phyloP scores from a whole-genome alignment of 2,888 invertebrate species.

The Resseliella maxima region DNA sequence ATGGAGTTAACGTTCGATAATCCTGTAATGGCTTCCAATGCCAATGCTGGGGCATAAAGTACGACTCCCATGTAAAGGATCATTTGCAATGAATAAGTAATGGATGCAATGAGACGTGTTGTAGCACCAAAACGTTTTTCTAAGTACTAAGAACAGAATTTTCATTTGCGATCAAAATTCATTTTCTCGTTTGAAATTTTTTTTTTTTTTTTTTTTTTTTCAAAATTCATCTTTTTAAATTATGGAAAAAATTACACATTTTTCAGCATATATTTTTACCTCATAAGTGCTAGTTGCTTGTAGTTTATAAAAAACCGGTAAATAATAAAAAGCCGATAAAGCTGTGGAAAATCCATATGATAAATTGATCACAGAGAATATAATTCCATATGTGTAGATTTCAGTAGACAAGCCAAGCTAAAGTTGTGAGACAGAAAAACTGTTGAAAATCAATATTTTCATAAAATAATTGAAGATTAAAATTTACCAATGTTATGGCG shows the following conservation, averaged over 20 bases:
- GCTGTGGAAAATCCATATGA: conserved; percentile 83
- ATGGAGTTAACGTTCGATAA: conserved; percentile 79
- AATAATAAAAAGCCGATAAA: conserved; percentile 79
- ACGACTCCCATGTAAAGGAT: conserved; percentile 91
- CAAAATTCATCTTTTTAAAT: no score
- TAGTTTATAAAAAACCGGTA: conserved; percentile 87
- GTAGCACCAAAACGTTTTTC: conserved; percentile 85
- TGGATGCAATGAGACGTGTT: conserved; percentile 81
- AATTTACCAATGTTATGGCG: conserved; percentile 76
- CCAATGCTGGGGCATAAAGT: conserved; percentile 92
- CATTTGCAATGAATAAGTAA: conserved; percentile 90
- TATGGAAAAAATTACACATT: no score
- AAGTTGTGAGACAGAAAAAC: background rate
- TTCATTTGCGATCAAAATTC: background rate
- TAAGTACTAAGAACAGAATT: conserved; percentile 75
- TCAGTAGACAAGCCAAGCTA: conserved; percentile 84
- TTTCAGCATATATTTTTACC: conserved; percentile 69
- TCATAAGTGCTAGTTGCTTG: conserved; percentile 90
- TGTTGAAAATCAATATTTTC: no score
- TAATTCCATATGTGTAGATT: conserved; percentile 84
- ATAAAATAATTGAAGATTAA: background rate
- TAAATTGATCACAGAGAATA: conserved; percentile 82
- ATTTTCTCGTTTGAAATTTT: background rate
- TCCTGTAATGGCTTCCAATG: conserved; percentile 88
- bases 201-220: no score